Base-by-base conservation (phyloP, 2,888 invertebrate species). In the Tenthredo livida region DNA sequence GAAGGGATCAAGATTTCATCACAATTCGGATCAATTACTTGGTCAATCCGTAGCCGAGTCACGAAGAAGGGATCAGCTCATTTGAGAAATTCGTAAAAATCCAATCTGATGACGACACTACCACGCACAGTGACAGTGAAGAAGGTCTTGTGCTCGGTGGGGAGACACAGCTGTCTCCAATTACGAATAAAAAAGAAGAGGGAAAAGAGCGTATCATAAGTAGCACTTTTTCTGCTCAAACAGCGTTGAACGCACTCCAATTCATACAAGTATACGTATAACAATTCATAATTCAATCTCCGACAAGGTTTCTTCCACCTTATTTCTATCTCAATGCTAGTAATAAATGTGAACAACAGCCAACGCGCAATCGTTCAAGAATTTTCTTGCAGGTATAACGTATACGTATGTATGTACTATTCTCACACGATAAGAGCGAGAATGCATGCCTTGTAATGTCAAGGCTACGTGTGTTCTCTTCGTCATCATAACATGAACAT, bases 31-130 rank as follows among this genome's bases (percentile, higher is more conserved):
- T 70, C 83, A 67, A 83, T 83, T 47, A 83, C 47, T 67, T 29
- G 50, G 67, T 37, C 83, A 83, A 83, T 83, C 12, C 67, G 67
- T 70, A 70, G 61, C 29, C 65, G n/a, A 21, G 47, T 83, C 70
- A 47, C 65, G 67, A 50, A 40, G 29, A 80, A 61, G 25, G 65
- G 43, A 82, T 61, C 65, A 82, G 82, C 25, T 82, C 67, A 50
- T 83, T 47, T 37, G 33, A 67, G n/a, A 50, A 70, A 83, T 83
- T 47, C 83, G 83, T 83, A 83, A 83, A 70, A 83, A 83, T 83
- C 67, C 70, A 70, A 80, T 80, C 80, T 25, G 21, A 37, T 40
- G 61, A 80, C 40, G 61, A 43, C 40, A 33, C 21, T 33, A 4
- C 29, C 33, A 2, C 5, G 21, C 5, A 15, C 75, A 9, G 80